These are phyloP conservation scores for Cyanistes caeruleus DNA, from an alignment of 2,113 vertebrate genomes.

Conservation along the genomic window DNA sequence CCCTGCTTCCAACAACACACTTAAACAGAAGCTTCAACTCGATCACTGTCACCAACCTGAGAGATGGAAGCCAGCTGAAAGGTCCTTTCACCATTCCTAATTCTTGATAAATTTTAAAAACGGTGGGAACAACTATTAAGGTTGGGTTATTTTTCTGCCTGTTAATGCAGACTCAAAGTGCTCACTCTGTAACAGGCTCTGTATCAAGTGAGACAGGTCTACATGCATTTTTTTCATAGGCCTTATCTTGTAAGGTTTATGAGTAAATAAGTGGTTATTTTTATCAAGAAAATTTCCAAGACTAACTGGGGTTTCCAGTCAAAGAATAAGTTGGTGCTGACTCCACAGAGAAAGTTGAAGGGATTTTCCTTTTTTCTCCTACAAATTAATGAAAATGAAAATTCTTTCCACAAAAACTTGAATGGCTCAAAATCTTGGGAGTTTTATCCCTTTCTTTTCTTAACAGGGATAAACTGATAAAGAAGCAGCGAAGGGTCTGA, in stretches of 20 bases:
- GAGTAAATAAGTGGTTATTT: background rate
- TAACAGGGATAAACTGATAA: background rate
- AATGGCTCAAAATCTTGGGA: background rate
- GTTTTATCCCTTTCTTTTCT: background rate
- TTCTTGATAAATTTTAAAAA: background rate
- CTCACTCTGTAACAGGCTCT: background rate
- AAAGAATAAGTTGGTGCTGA: background rate
- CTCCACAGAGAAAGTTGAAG: background rate
- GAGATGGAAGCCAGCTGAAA: background rate
- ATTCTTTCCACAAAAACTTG: background rate
- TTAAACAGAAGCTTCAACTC: background rate
- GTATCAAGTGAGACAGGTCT: background rate
- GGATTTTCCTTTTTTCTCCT: background rate
- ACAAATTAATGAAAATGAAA: rapidly evolving
- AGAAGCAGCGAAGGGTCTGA: background rate
- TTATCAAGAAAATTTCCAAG: background rate
- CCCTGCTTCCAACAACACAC: background rate
- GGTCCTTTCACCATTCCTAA: background rate
- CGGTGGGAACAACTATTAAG: background rate
- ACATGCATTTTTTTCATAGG: background rate
- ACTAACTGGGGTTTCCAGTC: background rate
- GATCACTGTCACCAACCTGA: background rate
- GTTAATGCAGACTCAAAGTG: background rate
- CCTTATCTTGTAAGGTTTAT: background rate
- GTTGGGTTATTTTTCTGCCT: background rate